These are phyloP conservation scores for Cotesia glomerata DNA, from an alignment of 1,140 invertebrate genomes.

Conservation along the genomic window DNA sequence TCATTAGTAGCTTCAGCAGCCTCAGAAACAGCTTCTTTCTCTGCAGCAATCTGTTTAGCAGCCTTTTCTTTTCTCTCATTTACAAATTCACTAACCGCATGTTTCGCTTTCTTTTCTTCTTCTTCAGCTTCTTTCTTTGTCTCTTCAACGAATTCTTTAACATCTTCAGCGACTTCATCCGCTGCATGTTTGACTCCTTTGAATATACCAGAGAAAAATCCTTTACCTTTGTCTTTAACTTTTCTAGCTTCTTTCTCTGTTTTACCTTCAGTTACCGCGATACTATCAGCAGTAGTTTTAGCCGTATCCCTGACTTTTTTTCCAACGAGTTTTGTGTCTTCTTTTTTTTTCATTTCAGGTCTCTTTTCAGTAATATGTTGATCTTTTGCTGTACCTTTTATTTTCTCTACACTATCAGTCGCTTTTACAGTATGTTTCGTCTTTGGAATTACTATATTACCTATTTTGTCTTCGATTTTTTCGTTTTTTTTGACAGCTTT, in stretches of 20 bases:
- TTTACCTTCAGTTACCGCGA: conserved; percentile 25
- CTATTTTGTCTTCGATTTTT: no score
- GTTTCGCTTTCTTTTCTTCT: background rate
- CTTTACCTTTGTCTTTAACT: conserved; percentile 39
- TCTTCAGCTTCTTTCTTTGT: background rate
- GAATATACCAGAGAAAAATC: conserved; percentile 40
- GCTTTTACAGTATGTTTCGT: no score
- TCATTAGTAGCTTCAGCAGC: background rate
- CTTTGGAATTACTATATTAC: no score
- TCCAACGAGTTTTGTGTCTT: conserved; percentile 27
- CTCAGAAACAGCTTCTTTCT: background rate
- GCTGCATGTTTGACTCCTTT: conserved; percentile 36
- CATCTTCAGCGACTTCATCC: conserved; percentile 27
- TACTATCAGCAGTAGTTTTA: conserved; percentile 20
- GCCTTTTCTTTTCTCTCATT: conserved; percentile 20
- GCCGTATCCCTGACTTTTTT: conserved; percentile 10
- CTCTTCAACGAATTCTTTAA: conserved; percentile 12
- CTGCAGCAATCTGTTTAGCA: background rate
- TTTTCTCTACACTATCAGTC: no score
- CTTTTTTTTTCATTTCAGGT: conserved; percentile 23
- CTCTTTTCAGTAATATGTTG: conserved; percentile 26
- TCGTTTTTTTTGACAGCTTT: no score
- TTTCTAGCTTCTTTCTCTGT: conserved; percentile 44
- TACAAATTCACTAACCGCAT: conserved; percentile 28
- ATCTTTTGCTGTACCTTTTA: conserved; percentile 6